Evolutionary conservation across 2,888 invertebrate species (phyloP), one percentile per base, ranked within the genome.

Genomic region (Eristalis arbustorum): DNA sequence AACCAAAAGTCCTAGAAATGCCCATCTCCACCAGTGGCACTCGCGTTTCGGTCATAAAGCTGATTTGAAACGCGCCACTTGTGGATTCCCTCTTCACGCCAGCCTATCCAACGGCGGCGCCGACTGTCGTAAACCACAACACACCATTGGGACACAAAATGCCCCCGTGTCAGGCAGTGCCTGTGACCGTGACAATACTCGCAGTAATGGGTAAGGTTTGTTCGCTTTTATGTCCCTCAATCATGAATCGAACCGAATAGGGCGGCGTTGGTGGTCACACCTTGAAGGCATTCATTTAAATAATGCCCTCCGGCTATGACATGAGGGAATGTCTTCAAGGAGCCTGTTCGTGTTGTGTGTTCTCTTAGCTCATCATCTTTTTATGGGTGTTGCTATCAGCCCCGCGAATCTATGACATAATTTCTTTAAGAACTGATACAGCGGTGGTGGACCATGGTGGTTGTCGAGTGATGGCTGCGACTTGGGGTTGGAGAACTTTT

Each of bases 161-260:
- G 23, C 13, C 10, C 64, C 1, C 6, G n/a, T 64, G 64, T 5
- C 23, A 13, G 66, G 40, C 66, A n/a, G 22, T 14, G 40, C 66
- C n/a, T 25, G 42, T 8, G 25, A 66, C 25, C 49, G 34, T 13
- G 22, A 42, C 34, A 64, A 64, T 40, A 22, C 13, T 6, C 18
- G 37, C 37, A 40, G 14, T 25, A 13, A 18, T 49, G 56, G 68
- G 49, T 31, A 49, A 14, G 68, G 69, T 69, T 64, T 49, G n/a
- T 64, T 69, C 13, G n/a, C 31, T 78, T 64, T 78, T 23, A 78
- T 71, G 64, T 78, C 64, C 11, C 42, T 78, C 31, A 23, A 71
- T 64, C 59, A 71, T 59, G 64, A 78, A 71, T 64, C 69, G 31
- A 56, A 77, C 14, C 2, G 31, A 18, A 66, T 25, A 42, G 42